Base-by-base conservation (phyloP, 1,140 invertebrate species). In the Meloidogyne hapla region DNA sequence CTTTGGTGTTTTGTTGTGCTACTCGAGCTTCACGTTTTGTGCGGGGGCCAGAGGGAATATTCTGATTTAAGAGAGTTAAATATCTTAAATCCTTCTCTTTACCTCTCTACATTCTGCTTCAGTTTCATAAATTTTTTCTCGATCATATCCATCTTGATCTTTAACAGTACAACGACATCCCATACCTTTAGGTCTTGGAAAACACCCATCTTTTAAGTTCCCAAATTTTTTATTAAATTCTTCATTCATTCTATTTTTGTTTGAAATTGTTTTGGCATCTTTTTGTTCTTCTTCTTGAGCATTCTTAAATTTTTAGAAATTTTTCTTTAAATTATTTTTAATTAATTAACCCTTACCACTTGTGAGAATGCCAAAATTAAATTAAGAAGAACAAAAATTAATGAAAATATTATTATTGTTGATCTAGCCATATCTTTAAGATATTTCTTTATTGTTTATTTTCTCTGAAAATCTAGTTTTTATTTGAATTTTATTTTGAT, bases 141-240 rank as follows among this genome's bases (percentile, higher is more conserved):
- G n/a, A 26, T 82, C 81, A 69, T 77, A 48, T 33, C 81, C 81
- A 21, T 71, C n/a, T 0, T 15, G n/a, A 42, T 80, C 81, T 61
- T 82, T 82, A 62, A 71, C 82, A 18, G 13, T 66, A 62, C 81
- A 82, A 15, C 81, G 78, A 67, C 81, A 82, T 5, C 81, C 81
- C n/a, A 66, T 76, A 6, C 79, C 79, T 48, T 61, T 45, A 18
- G 81, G 82, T 23, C 75, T 48, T 18, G 81, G 81, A 74, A 82
- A 82, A 66, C 81, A 82, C 18, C 68, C 63, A 33, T 82, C 82
- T 21, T 69, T 61, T 8, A 82, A 48, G 23, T 18, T 23, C 10
- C 63, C 74, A 25, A 64, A 68, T 38, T 74, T 84, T 21, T 69
- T 13, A 0, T 65, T 77, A 65, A 81, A 81, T 71, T 81, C 80